These are phyloP conservation scores for Gibbula magus DNA, from an alignment of 2,888 invertebrate species.

Conservation along the genomic window DNA sequence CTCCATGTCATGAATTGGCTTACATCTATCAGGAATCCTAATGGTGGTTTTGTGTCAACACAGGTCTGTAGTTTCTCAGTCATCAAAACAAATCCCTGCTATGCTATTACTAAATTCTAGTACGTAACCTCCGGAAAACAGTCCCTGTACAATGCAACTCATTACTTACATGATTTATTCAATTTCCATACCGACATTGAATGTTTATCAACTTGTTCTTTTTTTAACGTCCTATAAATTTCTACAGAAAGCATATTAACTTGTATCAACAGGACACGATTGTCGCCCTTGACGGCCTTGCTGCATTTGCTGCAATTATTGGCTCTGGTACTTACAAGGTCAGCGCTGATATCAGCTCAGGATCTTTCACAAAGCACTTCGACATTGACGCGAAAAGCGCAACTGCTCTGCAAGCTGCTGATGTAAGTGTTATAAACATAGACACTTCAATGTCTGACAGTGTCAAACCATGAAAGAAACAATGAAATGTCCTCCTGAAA, in stretches of 20 bases:
- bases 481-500: no score
- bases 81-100: no score
- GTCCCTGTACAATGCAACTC: no score
- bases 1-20: constrained; percentile 72
- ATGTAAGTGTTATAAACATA: constrained; percentile 54
- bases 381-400: constrained; percentile 55
- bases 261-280: constrained; percentile 39
- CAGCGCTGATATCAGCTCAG: constrained; percentile 23
- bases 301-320: constrained; percentile 32
- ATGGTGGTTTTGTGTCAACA: constrained; percentile 73
- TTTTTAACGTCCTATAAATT: no score
- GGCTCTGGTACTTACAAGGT: constrained; percentile 31
- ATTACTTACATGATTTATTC: no score
- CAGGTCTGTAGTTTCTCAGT: constrained; percentile 59
- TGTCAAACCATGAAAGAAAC: no score
- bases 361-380: constrained; percentile 18
- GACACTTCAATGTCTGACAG: no score
- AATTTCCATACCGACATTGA: no score
- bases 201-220: no score
- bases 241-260: no score
- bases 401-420: constrained; percentile 66
- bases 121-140: no score
- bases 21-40: constrained; percentile 65
- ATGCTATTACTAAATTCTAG: no score
- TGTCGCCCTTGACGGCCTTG: constrained; percentile 40